These are phyloP conservation scores for Melanchra persicariae DNA, from an alignment of 2,888 invertebrate genomes.

Conservation along the genomic window DNA sequence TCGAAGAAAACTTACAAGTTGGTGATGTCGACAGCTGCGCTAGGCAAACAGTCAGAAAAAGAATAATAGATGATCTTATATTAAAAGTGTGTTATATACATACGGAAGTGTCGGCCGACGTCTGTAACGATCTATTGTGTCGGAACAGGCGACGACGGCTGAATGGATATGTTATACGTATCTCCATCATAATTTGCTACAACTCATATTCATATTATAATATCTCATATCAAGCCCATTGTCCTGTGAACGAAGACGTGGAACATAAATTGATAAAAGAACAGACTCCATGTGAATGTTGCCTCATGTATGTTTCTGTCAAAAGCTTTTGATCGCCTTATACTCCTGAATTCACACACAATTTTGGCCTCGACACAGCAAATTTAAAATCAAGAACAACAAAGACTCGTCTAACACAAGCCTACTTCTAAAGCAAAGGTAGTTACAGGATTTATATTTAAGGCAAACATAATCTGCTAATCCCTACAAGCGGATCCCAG, in stretches of 20 bases:
- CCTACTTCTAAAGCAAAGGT: slow-evolving; percentile 40
- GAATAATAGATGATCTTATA: slow-evolving; percentile 51
- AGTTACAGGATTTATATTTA: slow-evolving; percentile 67
- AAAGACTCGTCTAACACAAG: slow-evolving; percentile 25
- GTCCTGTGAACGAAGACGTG: background rate
- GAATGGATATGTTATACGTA: slow-evolving; percentile 40
- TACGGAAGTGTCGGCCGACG: slow-evolving; percentile 48
- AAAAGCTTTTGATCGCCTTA: background rate
- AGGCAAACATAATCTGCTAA: slow-evolving; percentile 70
- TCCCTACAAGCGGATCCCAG: slow-evolving; percentile 57
- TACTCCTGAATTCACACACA: no score
- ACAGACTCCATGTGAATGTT: background rate
- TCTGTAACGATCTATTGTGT: slow-evolving; percentile 57
- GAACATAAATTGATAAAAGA: slow-evolving; percentile 1
- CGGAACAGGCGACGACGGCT: slow-evolving; percentile 34
- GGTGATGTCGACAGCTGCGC: slow-evolving; percentile 52
- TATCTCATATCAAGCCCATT: slow-evolving; percentile 6
- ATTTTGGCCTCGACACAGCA: background rate
- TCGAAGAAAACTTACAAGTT: slow-evolving; percentile 43
- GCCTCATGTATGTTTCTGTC: background rate
- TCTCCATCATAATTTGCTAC: slow-evolving; percentile 36
- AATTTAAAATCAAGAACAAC: slow-evolving; percentile 30
- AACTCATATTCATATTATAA: slow-evolving; percentile 26
- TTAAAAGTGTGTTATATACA: slow-evolving; percentile 58
- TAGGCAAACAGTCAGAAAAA: slow-evolving; percentile 53